phyloP scores from a whole-genome alignment of 2,888 invertebrate species.

The Lasioglossum figueresi region DNA sequence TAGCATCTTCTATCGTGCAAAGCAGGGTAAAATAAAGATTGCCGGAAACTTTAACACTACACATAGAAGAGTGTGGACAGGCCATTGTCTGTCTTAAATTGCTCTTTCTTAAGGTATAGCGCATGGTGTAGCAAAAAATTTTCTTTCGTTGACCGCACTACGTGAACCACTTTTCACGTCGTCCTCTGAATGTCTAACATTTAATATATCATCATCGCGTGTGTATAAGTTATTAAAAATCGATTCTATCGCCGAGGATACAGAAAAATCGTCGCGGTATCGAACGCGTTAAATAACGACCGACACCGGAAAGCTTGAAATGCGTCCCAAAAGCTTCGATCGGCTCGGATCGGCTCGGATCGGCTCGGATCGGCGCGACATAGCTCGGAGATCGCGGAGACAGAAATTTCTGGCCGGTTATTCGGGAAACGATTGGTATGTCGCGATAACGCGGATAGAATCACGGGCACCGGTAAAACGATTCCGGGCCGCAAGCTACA shows the following conservation, averaged over 20 bases:
- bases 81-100: not conserved
- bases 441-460: conserved; percentile 15
- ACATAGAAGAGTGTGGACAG: not conserved
- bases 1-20: conserved; percentile 1
- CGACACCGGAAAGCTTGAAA: not conserved
- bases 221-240: not conserved
- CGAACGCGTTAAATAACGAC: not conserved
- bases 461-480: conserved; percentile 37
- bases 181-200: not conserved
- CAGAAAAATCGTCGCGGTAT: not conserved
- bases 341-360: not conserved
- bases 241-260: not conserved
- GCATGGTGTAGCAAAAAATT: not conserved
- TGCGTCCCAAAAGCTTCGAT: not conserved
- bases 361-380: not conserved
- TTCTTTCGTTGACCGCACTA: not conserved
- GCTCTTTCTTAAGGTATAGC: not conserved
- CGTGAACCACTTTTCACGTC: not conserved
- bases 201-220: too few relatives aligned
- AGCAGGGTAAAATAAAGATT: not conserved
- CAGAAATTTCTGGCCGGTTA: not conserved
- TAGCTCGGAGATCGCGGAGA: not conserved
- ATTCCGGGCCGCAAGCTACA: conserved; percentile 57
- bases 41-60: not conserved
- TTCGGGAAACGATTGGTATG: conserved; percentile 1